Evolutionary conservation across 30 jellyfish, hydroid and myxozoan species (phyloP).

Genomic region (Clytia hemisphaerica): DNA sequence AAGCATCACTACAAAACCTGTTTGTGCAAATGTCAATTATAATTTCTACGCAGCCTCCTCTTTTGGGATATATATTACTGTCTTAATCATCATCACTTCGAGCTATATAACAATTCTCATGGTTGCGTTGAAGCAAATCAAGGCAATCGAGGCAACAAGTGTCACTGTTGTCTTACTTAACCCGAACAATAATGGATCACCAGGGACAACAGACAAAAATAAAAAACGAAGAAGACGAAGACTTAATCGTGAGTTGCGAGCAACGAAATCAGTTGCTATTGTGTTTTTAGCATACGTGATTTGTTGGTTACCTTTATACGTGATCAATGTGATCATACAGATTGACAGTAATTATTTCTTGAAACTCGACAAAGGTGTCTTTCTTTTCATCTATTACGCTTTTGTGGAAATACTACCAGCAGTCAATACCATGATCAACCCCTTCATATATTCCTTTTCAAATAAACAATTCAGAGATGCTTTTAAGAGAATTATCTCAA

Average conservation of each 20-base stretch:
- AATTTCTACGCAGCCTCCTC: constrained; percentile 28
- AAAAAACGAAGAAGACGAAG: constrained; percentile 17
- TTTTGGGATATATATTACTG: constrained; percentile 39
- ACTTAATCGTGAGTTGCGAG: constrained; percentile 49
- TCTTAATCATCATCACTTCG: constrained; percentile 62
- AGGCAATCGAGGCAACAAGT: constrained; percentile 38
- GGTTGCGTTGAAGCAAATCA: constrained; percentile 60
- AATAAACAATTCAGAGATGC: constrained; percentile 79
- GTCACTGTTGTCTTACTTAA: background rate
- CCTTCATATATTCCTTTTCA: constrained; percentile 76
- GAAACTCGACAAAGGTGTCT: constrained; percentile 17
- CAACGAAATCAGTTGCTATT: constrained; percentile 73
- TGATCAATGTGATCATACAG: constrained; percentile 17
- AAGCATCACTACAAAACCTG: background rate
- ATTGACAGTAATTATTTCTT: constrained; percentile 40
- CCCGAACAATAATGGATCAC: background rate
- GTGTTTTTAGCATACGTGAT: constrained; percentile 75
- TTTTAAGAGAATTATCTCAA: no score
- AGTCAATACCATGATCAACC: constrained; percentile 68
- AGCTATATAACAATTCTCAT: constrained; percentile 47
- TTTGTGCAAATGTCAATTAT: constrained; percentile 51
- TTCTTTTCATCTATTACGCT: constrained; percentile 30
- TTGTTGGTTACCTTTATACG: constrained; percentile 92
- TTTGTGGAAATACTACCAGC: constrained; percentile 79
- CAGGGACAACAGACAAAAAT: constrained; percentile 8